These are phyloP conservation scores for Silurus aristotelis DNA, from an alignment of 2,797 vertebrate species.

Conservation along the genomic window DNA sequence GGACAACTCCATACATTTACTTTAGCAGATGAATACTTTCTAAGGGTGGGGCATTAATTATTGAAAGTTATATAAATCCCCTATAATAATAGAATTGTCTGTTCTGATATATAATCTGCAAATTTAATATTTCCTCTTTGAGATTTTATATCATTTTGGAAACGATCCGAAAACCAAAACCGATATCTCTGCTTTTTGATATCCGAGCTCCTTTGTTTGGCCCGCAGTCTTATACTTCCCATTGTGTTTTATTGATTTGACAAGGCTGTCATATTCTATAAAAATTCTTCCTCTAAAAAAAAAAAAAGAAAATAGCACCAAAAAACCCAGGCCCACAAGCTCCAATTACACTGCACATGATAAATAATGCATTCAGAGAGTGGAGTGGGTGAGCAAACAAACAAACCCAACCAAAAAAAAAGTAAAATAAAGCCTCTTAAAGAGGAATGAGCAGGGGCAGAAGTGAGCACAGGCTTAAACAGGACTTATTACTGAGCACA, in stretches of 20 bases:
- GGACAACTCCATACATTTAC: too few relatives aligned
- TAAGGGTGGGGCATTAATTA: too few relatives aligned
- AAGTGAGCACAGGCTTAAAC: constrained; percentile 39
- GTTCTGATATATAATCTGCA: background rate
- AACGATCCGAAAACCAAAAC: constrained; percentile 40
- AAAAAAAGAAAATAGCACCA: constrained; percentile 25
- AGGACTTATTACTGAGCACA: constrained; percentile 43
- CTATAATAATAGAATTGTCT: background rate
- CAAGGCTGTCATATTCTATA: constrained; percentile 59
- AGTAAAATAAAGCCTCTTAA: constrained; percentile 42
- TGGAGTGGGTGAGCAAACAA: constrained; percentile 39
- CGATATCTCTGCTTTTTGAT: constrained; percentile 38
- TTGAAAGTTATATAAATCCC: too few relatives aligned
- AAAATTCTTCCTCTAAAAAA: constrained; percentile 53
- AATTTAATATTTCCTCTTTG: constrained; percentile 3
- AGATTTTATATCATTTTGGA: constrained; percentile 22
- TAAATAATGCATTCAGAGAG: constrained; percentile 54
- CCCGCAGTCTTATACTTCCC: constrained; percentile 43
- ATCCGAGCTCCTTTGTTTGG: constrained; percentile 42
- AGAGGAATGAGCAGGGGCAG: constrained; percentile 32
- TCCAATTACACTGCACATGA: constrained; percentile 49
- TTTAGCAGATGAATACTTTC: too few relatives aligned
- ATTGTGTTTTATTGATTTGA: constrained; percentile 58
- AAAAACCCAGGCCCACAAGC: constrained; percentile 23
- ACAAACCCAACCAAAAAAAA: background rate